These are phyloP conservation scores for Hipparchia semele DNA, from an alignment of 2,888 invertebrate genomes.

Conservation along the genomic window DNA sequence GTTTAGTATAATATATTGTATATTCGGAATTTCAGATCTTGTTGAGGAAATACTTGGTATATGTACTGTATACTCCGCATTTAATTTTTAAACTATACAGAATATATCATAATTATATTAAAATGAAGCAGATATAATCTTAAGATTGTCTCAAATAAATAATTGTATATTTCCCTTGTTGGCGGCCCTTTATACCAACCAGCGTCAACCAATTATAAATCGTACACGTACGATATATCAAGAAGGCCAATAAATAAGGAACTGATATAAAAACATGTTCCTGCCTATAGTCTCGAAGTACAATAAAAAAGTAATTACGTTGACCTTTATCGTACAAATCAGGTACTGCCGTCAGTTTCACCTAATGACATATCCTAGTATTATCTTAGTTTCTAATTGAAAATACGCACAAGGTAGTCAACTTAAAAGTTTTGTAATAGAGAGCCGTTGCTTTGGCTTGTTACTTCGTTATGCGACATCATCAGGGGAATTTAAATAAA, in stretches of 20 bases:
- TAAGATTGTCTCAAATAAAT: neutral
- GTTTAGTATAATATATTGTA: no score
- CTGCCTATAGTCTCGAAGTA: conserved; percentile 11
- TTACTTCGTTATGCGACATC: neutral
- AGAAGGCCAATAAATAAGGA: conserved; percentile 33
- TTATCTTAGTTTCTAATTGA: neutral
- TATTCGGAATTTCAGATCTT: no score
- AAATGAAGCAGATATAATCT: neutral
- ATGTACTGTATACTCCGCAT: no score
- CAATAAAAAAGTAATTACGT: conserved; percentile 16
- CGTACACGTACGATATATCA: conserved; percentile 15
- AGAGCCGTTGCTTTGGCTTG: neutral
- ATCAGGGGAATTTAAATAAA: neutral
- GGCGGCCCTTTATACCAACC: neutral
- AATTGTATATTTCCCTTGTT: neutral
- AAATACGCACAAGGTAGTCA: neutral
- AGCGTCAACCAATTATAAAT: no score
- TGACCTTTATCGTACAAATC: conserved; percentile 18
- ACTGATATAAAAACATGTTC: conserved; percentile 28
- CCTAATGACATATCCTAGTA: neutral
- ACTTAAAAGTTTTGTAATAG: neutral
- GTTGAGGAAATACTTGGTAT: no score
- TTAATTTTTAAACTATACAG: no score
- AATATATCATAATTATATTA: neutral
- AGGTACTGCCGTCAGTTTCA: conserved; percentile 1